Evolutionary conservation across 1,140 invertebrate species (phyloP).

Genomic region (Copidosoma floridanum): DNA sequence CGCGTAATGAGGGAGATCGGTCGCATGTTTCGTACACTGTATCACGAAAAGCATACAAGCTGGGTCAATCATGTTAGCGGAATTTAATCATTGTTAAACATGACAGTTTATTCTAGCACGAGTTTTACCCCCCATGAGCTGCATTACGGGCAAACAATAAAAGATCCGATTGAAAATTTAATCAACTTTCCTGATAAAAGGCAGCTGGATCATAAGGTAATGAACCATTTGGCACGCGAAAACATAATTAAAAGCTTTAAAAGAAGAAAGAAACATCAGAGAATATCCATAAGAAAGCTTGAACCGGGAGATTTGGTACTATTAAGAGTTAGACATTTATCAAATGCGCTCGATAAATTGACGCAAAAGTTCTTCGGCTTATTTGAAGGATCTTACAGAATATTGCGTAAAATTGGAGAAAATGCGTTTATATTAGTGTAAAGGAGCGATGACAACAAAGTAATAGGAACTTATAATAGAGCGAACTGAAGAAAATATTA

Average conservation of each 20-base stretch:
- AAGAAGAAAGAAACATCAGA: background rate
- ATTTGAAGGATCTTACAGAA: background rate
- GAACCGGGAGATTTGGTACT: background rate
- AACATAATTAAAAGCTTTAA: background rate
- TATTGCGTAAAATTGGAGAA: background rate
- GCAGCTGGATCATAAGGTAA: background rate
- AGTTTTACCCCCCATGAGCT: conserved; percentile 43
- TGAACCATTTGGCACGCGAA: background rate
- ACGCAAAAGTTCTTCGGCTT: background rate
- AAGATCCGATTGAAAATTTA: background rate
- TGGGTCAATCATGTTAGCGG: conserved; percentile 28
- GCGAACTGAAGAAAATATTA: no score
- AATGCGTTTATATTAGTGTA: background rate
- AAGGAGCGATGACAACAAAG: no score
- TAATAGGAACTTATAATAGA: no score
- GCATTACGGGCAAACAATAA: conserved; percentile 33
- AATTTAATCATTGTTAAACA: conserved; percentile 42
- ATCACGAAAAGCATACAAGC: conserved; percentile 24
- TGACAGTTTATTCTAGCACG: conserved; percentile 40
- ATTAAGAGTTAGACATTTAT: background rate
- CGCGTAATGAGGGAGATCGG: conserved; percentile 39
- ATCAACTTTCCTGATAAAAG: background rate
- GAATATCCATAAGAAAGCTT: background rate
- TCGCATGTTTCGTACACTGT: conserved; percentile 36
- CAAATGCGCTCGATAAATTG: background rate